Evolutionary conservation across 2,888 invertebrate genomes (phyloP).

Genomic region (Mesorhabditis sp.): DNA sequence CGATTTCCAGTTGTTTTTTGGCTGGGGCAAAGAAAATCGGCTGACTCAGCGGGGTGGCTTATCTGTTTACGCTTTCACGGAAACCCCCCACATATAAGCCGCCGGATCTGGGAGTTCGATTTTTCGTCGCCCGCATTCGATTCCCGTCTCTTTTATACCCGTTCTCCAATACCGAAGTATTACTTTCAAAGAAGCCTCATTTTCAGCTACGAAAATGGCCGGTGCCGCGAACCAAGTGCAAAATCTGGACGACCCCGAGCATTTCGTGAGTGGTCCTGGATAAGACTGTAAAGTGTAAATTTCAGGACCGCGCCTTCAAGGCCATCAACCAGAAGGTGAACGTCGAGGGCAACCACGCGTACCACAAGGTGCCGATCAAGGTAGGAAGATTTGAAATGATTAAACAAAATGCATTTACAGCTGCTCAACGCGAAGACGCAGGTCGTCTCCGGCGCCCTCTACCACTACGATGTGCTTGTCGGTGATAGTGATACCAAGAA

Average conservation of each 20-base stretch:
- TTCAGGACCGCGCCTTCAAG: constrained; percentile 5
- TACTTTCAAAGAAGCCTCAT: too few relatives aligned
- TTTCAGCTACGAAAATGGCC: too few relatives aligned
- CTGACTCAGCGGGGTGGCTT: too few relatives aligned
- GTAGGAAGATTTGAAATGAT: background rate
- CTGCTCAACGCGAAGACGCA: background rate
- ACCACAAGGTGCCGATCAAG: background rate
- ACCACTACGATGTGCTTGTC: constrained; percentile 4
- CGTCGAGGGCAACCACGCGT: background rate
- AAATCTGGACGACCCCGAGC: background rate
- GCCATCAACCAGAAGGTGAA: background rate
- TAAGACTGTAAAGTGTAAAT: background rate
- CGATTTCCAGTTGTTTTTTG: too few relatives aligned
- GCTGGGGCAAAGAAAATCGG: too few relatives aligned
- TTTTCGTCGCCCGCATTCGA: too few relatives aligned
- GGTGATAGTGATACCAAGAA: background rate
- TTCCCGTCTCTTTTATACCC: too few relatives aligned
- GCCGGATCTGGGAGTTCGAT: too few relatives aligned
- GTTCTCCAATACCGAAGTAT: too few relatives aligned
- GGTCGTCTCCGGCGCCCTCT: background rate
- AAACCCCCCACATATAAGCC: too few relatives aligned
- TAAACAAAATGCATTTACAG: background rate
- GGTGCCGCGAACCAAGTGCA: background rate
- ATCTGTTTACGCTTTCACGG: too few relatives aligned
- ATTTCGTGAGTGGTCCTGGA: background rate